Evolutionary conservation across 2,797 vertebrate species (phyloP).

Genomic region (Eremophila alpestris): DNA sequence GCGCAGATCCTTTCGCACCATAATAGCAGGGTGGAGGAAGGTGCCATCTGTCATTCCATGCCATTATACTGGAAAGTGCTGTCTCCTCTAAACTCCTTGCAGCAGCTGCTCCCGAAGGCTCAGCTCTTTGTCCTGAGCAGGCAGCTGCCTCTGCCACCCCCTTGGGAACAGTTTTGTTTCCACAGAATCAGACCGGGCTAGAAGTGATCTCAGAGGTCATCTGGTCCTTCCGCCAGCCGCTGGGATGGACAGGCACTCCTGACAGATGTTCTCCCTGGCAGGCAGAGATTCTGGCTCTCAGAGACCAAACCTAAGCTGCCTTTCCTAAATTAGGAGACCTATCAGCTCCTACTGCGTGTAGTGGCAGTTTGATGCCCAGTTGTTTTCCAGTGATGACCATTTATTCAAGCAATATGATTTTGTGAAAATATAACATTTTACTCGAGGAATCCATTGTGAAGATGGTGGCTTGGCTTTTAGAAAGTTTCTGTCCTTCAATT

Average conservation of each 20-base stretch:
- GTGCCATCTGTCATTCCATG: neutral
- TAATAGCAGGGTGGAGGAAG: neutral
- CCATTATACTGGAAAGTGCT: neutral
- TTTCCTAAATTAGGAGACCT: neutral
- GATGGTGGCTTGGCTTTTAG: neutral
- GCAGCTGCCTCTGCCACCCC: slow-evolving; percentile 1
- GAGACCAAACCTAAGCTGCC: neutral
- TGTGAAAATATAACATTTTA: neutral
- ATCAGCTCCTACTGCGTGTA: neutral
- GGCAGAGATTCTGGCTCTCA: neutral
- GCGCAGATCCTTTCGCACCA: neutral
- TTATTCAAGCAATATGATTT: neutral
- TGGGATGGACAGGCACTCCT: neutral
- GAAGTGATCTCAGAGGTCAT: neutral
- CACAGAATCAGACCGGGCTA: neutral
- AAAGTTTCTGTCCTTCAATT: neutral
- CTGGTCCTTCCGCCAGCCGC: neutral
- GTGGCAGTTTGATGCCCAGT: neutral
- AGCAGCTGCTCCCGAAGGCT: slow-evolving; percentile 34
- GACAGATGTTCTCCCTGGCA: neutral
- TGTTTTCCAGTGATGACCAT: neutral
- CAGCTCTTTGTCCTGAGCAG: slow-evolving; percentile 20
- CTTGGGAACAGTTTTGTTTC: slow-evolving; percentile 14
- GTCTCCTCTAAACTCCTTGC: neutral
- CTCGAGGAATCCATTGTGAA: neutral